Base-by-base conservation (phyloP, 1,140 invertebrate species). In the Aphis gossypii region DNA sequence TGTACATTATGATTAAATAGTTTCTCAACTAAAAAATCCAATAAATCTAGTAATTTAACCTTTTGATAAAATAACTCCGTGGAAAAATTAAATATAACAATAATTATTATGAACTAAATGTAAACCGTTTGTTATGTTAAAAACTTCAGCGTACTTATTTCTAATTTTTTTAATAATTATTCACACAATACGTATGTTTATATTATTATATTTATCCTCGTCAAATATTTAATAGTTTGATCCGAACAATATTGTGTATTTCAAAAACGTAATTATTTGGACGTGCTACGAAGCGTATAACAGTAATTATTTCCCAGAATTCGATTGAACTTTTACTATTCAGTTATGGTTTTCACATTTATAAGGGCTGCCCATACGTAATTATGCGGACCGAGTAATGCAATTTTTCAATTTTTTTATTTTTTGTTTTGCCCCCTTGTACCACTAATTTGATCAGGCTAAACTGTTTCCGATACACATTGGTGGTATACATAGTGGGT, bases 381-480 rank as follows among this genome's bases (percentile, higher is more conserved):
- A 84, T 41, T 41, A 44, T 84, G 21, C 21, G 38, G 35, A 41
- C 41, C 25, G 83, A 14, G 14, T 46, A 86, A 86, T 86, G 23
- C 83, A 25, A 46, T 86, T 84, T 84, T 41, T 84, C 38, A 18
- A 51, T 41, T 4, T 41, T 83, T 38, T 38, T 44, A 41, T 83
- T 84, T 84, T 86, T 86, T 89, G 9, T 90, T 35, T 90, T 90
- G 3, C 14, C 51, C 30, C 20, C 88, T 8, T 21, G n/a, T n/a
- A 30, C 23, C 38, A 18, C 54, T 90, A 90, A 90, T 90, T 9
- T 44, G 41, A 46, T 46, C 41, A 46, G 7, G 41, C 41, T 76
- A 91, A 91, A 91, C 89, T 68, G 89, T 90, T 90, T 90, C 30
- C 89, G 25, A 68, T 90, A n/a, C 60, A 25, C 35, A 14, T 35